Evolutionary conservation across 2,888 invertebrate genomes (phyloP).

Genomic region (Temnothorax ravouxi): DNA sequence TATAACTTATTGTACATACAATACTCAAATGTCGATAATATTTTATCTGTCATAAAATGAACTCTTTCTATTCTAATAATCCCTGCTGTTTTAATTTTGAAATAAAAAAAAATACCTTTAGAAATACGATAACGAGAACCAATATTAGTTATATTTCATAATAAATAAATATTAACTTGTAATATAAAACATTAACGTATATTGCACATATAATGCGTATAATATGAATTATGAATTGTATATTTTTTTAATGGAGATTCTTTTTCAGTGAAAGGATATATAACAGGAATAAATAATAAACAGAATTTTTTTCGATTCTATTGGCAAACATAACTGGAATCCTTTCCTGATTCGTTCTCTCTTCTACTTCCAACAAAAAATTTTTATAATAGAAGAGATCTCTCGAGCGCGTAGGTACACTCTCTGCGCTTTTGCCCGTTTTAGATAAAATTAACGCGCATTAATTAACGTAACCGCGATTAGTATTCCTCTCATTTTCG

Average conservation of each 20-base stretch:
- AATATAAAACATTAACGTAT: not conserved
- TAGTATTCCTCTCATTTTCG: constrained; percentile 18
- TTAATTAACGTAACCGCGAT: constrained; percentile 37
- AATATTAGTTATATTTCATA: not conserved
- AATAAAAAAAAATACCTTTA: not conserved
- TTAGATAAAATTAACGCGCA: constrained; percentile 2
- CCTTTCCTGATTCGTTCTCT: not conserved
- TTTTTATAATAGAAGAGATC: constrained; percentile 4
- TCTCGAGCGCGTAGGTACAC: no score
- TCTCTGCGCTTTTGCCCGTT: not conserved
- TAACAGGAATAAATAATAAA: not conserved
- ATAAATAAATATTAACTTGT: not conserved
- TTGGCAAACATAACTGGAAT: not conserved
- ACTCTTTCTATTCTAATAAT: not conserved
- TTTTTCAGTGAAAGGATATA: not conserved
- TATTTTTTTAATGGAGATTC: not conserved
- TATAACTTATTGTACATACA: not conserved
- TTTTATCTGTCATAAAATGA: not conserved
- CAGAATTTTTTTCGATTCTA: not conserved
- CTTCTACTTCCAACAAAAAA: constrained; percentile 19
- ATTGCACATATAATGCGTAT: not conserved
- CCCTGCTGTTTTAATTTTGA: not conserved
- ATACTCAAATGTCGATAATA: not conserved
- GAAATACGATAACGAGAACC: not conserved
- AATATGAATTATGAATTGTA: not conserved